Conservation (phyloP, 1,140 invertebrate species). For the Drosophila truncata region DNA sequence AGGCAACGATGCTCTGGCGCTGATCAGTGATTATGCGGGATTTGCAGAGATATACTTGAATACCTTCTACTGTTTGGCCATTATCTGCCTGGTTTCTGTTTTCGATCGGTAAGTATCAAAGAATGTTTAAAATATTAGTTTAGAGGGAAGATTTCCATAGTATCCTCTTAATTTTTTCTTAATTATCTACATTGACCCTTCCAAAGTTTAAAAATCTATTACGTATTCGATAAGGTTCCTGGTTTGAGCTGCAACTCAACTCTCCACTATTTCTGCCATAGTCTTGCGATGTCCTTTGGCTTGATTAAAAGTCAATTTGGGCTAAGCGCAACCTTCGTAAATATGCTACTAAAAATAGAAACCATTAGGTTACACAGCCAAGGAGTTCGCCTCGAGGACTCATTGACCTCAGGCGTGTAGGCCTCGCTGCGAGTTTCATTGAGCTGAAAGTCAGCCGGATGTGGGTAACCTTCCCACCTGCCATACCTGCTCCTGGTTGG, state of each 20-base stretch:
- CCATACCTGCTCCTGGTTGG: background rate
- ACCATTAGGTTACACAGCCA: slow-evolving; percentile 1
- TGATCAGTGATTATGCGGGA: slow-evolving; percentile 76
- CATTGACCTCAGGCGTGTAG: slow-evolving; percentile 74
- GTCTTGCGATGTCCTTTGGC: slow-evolving; percentile 28
- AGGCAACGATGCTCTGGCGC: slow-evolving; percentile 49
- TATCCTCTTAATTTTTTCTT: background rate
- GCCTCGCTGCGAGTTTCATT: slow-evolving; percentile 60
- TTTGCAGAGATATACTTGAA: slow-evolving; percentile 84
- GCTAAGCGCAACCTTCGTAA: slow-evolving; percentile 46
- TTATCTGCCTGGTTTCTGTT: slow-evolving; percentile 82
- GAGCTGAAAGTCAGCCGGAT: slow-evolving; percentile 45
- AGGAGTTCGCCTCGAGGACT: slow-evolving; percentile 65
- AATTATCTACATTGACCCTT: background rate
- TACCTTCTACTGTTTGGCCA: slow-evolving; percentile 84
- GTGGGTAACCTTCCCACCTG: slow-evolving; percentile 19
- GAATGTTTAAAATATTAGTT: background rate
- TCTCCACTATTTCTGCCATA: slow-evolving; percentile 15
- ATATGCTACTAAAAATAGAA: slow-evolving; percentile 58
- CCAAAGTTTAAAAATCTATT: background rate
- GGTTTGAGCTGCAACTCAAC: background rate
- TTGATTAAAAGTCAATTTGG: slow-evolving; percentile 58
- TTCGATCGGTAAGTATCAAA: slow-evolving; percentile 81
- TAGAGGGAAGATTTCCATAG: background rate
- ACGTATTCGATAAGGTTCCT: background rate